Evolutionary conservation across 2,113 vertebrate genomes (phyloP).

Genomic region (Semnopithecus entellus): DNA sequence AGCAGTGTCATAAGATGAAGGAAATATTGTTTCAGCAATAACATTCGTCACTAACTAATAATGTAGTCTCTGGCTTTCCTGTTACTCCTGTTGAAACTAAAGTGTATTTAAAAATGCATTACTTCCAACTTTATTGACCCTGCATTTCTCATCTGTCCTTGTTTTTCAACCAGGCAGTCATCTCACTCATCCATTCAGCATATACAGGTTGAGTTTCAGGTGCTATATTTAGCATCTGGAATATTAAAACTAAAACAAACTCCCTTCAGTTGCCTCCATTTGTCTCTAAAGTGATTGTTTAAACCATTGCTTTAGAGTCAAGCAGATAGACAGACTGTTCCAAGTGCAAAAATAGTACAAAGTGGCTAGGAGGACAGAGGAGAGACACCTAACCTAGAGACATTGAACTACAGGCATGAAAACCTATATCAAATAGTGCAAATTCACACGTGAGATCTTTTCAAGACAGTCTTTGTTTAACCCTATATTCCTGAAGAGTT

Average conservation of each 20-base stretch:
- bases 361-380: not conserved
- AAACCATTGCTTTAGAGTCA: not conserved
- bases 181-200: not conserved
- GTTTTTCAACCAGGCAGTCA: not conserved
- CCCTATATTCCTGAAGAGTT: not conserved
- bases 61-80: conserved; percentile 27
- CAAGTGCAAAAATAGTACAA: not conserved
- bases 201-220: not conserved
- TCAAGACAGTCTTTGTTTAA: not conserved
- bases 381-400: not conserved
- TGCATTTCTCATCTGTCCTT: not conserved
- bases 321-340: not conserved
- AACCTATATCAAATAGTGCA: not conserved
- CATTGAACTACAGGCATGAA: not conserved
- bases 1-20: not conserved
- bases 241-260: conserved; percentile 32
- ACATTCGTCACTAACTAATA: conserved; percentile 55
- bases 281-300: not conserved
- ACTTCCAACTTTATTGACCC: not conserved
- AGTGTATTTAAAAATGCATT: conserved; percentile 6
- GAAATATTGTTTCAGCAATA: conserved; percentile 35
- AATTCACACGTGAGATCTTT: not conserved
- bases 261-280: not conserved
- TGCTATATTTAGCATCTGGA: not conserved
- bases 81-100: conserved; percentile 29